Base-by-base conservation (phyloP, 2,797 vertebrate species). In the Crocodylus rhombifer region DNA sequence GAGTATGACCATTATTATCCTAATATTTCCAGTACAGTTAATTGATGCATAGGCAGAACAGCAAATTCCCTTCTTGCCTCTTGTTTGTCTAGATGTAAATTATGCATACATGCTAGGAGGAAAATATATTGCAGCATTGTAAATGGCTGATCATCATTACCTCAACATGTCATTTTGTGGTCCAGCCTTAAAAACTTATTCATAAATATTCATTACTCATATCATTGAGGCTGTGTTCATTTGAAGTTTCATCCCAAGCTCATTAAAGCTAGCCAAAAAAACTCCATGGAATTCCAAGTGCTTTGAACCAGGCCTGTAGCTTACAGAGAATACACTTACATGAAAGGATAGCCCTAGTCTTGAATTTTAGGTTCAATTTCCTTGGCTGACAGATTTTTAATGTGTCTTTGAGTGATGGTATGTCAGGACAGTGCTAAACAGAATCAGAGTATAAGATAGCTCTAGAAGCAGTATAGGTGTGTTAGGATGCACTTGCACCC, bases 1-100 rank as follows among this genome's bases (percentile, higher is more conserved):
- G 83, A 64, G 18, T 77, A 3, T 64, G 63, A 62, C 7, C 16
- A 25, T 2, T 3, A 0, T 25, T 0, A 1, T 33, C 2, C 25
- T 75, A 80, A 71, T 86, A 73, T 42, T 57, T 51, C 28, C 28
- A 75, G 51, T 75, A 18, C 25, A 18, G 26, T 74, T 55, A 75
- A n/a, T 55, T 36, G 42, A 60, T 91, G 58, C 4, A 16, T 2
- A 21, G 33, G 2, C 7, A 84, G 11, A 33, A 55, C 2, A 89
- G 25, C 83, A 69, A 25, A 90, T 26, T 61, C 23, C 7, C 83
- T 75, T 80, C 82, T 82, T 36, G 14, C 74, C 28, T 1, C 65
- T 7, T 23, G 4, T 36, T 7, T 4, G 26, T 12, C 12, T 62
- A 63, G 67, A 64, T 5, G 12, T 64, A 81, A 90, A 74, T 25